Conservation (phyloP, 2,888 invertebrate species). For the Seira sanloemensis region DNA sequence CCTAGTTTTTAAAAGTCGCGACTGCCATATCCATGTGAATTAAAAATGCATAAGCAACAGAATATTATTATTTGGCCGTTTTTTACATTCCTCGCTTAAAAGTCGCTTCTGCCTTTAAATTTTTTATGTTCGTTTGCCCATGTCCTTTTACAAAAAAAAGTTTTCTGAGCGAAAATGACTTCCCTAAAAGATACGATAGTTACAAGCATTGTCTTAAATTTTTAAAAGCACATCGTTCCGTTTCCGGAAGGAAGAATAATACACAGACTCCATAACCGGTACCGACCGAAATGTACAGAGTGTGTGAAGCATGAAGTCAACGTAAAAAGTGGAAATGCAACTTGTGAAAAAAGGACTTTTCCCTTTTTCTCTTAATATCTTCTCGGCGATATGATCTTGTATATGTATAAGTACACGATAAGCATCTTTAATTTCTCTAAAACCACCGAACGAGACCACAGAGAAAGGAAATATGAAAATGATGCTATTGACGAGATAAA, state of each 20-base stretch:
- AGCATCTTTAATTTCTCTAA: not conserved
- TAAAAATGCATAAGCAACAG: no score
- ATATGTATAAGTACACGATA: not conserved
- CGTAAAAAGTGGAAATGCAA: not conserved
- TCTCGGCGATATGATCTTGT: not conserved
- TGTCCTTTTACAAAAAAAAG: no score
- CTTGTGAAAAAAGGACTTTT: not conserved
- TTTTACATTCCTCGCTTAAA: no score
- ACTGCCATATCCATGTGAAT: no score
- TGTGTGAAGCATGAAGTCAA: not conserved
- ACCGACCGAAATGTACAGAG: no score
- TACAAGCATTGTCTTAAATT: no score
- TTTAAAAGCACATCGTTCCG: not conserved
- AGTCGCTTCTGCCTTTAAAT: no score
- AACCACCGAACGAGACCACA: slow-evolving; percentile 12
- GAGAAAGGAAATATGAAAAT: slow-evolving; percentile 1
- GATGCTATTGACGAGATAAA: not conserved
- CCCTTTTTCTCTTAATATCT: not conserved
- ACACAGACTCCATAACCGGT: not conserved
- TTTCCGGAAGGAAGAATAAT: not conserved
- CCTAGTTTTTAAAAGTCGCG: no score
- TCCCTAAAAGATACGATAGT: no score
- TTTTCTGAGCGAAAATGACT: no score
- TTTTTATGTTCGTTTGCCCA: no score
- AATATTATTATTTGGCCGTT: no score